These are phyloP conservation scores for Drosophila cognata DNA, from an alignment of 2,888 invertebrate species.

Conservation along the genomic window DNA sequence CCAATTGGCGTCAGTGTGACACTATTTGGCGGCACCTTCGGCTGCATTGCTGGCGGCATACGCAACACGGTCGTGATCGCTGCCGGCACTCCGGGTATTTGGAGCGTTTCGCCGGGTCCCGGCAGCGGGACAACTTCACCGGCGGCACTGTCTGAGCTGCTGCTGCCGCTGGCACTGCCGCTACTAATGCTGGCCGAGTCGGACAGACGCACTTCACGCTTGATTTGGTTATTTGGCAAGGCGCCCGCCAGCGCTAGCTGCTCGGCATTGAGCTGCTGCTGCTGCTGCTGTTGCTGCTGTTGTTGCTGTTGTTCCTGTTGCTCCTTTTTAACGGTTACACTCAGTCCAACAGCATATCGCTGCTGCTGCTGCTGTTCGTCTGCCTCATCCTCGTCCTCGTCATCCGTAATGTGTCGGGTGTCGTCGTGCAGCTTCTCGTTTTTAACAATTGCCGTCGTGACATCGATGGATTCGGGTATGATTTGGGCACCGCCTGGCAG, in stretches of 20 bases:
- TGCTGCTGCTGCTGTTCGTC: slow-evolving; percentile 49
- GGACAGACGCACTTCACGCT: slow-evolving; percentile 75
- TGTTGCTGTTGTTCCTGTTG: slow-evolving; percentile 34
- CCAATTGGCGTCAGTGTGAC: slow-evolving; percentile 78
- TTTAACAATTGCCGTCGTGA: slow-evolving; percentile 81
- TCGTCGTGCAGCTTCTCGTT: slow-evolving; percentile 77
- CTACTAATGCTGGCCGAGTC: slow-evolving; percentile 55
- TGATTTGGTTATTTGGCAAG: slow-evolving; percentile 82
- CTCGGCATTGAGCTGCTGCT: slow-evolving; percentile 46
- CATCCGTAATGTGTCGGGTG: slow-evolving; percentile 52
- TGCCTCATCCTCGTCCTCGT: slow-evolving; percentile 61
- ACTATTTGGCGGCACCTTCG: slow-evolving; percentile 66
- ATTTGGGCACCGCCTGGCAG: slow-evolving; percentile 82
- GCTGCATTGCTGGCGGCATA: slow-evolving; percentile 36
- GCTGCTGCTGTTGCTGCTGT: slow-evolving; percentile 34
- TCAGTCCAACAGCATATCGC: slow-evolving; percentile 67
- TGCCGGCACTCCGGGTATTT: slow-evolving; percentile 82
- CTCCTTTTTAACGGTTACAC: slow-evolving; percentile 82
- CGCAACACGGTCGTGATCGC: slow-evolving; percentile 74
- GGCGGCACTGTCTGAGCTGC: slow-evolving; percentile 72
- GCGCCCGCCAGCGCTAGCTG: slow-evolving; percentile 51
- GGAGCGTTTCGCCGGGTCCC: slow-evolving; percentile 77
- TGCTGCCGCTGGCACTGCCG: slow-evolving; percentile 54
- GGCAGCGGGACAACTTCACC: slow-evolving; percentile 59
- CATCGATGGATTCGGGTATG: slow-evolving; percentile 81